Percentiles rank a stretch among this genome's conserved stretches.
Conservation (phyloP, 2,888 invertebrate genomes). For the Chouioia cunea region DNA sequence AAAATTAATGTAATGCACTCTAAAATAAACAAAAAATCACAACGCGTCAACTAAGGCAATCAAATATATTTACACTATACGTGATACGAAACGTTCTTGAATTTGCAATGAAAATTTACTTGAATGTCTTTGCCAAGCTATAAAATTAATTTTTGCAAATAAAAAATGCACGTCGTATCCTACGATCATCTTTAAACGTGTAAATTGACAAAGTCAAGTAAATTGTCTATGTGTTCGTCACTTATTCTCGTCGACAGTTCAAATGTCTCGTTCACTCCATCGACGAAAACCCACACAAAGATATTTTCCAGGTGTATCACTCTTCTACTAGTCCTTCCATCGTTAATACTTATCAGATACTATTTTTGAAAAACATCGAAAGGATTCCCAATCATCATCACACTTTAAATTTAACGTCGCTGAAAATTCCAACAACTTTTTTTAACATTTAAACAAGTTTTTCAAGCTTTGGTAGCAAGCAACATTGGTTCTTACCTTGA, state of each 20-base stretch:
- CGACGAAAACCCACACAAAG: slow-evolving; percentile 35
- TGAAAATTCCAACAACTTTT: slow-evolving; percentile 36
- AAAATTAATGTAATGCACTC: background rate
- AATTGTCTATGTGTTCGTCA: slow-evolving; percentile 34
- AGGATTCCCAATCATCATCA: slow-evolving; percentile 36
- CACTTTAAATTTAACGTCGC: slow-evolving; percentile 12
- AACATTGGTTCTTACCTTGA: slow-evolving; percentile 28
- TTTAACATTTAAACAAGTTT: slow-evolving; percentile 1
- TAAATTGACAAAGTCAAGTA: slow-evolving; percentile 33
- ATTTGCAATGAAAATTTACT: no score
- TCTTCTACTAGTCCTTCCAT: slow-evolving; percentile 30
- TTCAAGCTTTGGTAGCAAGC: background rate
- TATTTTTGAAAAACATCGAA: slow-evolving; percentile 18
- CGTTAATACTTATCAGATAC: slow-evolving; percentile 22
- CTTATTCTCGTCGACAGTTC: slow-evolving; percentile 31
- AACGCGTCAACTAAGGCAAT: no score
- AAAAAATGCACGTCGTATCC: no score
- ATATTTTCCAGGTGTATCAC: slow-evolving; percentile 18
- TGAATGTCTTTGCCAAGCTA: no score
- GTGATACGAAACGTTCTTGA: no score
- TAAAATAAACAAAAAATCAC: background rate
- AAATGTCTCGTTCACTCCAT: slow-evolving; percentile 29
- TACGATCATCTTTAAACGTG: background rate
- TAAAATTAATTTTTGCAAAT: no score
- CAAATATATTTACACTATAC: no score